Base-by-base conservation (phyloP, 2,888 invertebrate genomes). In the Netelia melanura region DNA sequence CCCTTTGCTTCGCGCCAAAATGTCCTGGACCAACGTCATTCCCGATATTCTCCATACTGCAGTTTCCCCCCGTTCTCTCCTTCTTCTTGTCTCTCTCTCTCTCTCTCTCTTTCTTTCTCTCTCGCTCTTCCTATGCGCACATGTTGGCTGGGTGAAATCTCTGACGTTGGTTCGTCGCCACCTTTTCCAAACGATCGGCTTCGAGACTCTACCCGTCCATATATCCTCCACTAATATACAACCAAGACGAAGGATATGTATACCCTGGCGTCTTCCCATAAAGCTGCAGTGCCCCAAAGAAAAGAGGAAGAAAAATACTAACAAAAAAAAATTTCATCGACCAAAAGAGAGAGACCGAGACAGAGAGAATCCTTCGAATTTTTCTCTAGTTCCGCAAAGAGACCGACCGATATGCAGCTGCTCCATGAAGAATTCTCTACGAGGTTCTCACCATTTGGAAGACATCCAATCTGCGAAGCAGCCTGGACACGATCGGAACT, bases 381-480 rank as follows among this genome's bases (percentile, higher is more conserved):
- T 48, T 43, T 38, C 23, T 8, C 10, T 21, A 65, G 25, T 38
- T 71, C 61, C 52, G 76, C 23, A 38, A 38, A 38, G 65, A 71
- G 48, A 61, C 56, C 30, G 43, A 75, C 75, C 83, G 58, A 65
- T 71, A 75, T 75, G 75, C 75, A 80, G 83, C 75, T 80, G 71
- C 71, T 61, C 8, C 9, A 43, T 0, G 43, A 25, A 65, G 54
- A 2, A 17, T 17, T 43, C 64, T 11, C 25, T 61, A 21, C 30
- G 58, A 14, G 38, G 21, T 62, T 67, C 65, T 83, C 23, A 71
- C 72, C 62, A 72, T 80, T 84, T 84, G 81, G 84, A 81, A 77
- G 77, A 81, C 62, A 77, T 81, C 84, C 84, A 84, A 81, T 67
- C 81, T 72, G 56, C 77, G 68, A 11, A 78, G 77, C n/a, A 78